Evolutionary conservation across 2,113 vertebrate genomes (phyloP).

Genomic region (Zeus faber): DNA sequence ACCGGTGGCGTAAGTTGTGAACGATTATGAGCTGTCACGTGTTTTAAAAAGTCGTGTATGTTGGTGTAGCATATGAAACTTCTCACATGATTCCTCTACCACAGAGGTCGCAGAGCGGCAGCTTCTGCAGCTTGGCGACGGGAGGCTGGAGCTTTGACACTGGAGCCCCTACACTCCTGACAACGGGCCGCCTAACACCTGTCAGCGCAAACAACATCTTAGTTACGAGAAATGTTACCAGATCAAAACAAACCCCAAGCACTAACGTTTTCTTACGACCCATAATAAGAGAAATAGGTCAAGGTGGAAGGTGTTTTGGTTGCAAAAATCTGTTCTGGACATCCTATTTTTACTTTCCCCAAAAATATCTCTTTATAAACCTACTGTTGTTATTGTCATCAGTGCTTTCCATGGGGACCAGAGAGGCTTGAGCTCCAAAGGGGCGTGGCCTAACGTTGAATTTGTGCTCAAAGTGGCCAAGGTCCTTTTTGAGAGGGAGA

Average conservation of each 20-base stretch:
- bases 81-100: constrained; percentile 11
- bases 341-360: too few relatives aligned
- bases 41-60: neutral
- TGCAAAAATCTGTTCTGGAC: too few relatives aligned
- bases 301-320: too few relatives aligned
- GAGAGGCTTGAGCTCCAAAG: constrained; percentile 46
- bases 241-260: too few relatives aligned
- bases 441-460: constrained; percentile 89
- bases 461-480: constrained; percentile 90
- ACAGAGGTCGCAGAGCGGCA: constrained; percentile 8
- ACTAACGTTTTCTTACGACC: too few relatives aligned
- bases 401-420: neutral
- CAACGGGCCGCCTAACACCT: neutral
- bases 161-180: neutral
- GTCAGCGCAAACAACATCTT: neutral
- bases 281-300: too few relatives aligned
- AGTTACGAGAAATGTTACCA: too few relatives aligned
- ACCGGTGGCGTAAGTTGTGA: neutral
- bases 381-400: constrained; percentile 10
- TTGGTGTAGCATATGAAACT: neutral
- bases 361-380: neutral
- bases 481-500: constrained; percentile 68
- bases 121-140: constrained; percentile 1
- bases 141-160: neutral
- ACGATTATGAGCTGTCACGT: neutral